Evolutionary conservation across 92 coral and sea anemone genomes (phyloP), one percentile per base, ranked within the genome.

Genomic region (Porites lobata): DNA sequence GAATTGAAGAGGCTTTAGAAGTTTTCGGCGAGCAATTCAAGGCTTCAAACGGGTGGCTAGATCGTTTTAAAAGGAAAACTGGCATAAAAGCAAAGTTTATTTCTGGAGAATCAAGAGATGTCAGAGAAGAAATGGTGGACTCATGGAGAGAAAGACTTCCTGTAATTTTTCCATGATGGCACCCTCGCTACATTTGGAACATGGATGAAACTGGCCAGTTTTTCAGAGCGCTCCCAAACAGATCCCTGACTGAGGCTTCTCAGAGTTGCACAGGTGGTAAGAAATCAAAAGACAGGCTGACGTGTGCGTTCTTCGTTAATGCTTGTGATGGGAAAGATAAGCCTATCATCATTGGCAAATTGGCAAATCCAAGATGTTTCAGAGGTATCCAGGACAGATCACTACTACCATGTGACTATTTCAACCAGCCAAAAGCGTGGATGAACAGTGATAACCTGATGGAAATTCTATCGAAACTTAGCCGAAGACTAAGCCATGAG

Each of bases 251-350:
- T 10, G 84, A 83, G 77, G 74, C 65, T 24, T 75, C 86, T 26
- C 24, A 74, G 81, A 69, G 50, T 64, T 77, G 84, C 65, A 38
- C 76, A 21, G 84, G 84, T 8, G 77, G 72, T 13, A 86, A 86
- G 53, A 68, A 77, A 24, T 69, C 88, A 19, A 85, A 84, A 77
- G 90, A 90, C 50, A 78, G 93, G 53, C 76, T 32, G 24, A 93
- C 87, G 47, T 90, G 92, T 85, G 94, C 90, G 69, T 93, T 90
- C 79, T 90, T 90, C 64, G 93, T 86, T 24, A 92, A 90, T 84
- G 89, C 91, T 47, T 75, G 89, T 18, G 96, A 90, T 11, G 93
- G 69, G 52, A 89, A 82, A 80, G 92, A 90, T 75, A 78, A 76
- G 51, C 93, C 88, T 9, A 90, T 93, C 87, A 75, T 86, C 19